Evolutionary conservation across 1,140 invertebrate genomes (phyloP).

Genomic region (Aleiodes sp.): DNA sequence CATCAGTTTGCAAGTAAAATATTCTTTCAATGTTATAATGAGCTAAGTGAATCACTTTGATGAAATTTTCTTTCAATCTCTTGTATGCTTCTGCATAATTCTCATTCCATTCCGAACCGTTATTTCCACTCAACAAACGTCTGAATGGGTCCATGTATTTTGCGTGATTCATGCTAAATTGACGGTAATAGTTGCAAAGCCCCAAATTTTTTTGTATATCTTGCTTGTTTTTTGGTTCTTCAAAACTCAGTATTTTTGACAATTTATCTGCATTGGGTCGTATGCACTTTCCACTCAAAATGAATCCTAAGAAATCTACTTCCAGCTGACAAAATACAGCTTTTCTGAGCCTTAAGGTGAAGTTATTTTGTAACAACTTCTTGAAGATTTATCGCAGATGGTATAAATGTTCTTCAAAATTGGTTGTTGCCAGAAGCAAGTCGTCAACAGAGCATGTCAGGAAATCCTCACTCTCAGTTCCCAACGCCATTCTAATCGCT

Average conservation of each 20-base stretch:
- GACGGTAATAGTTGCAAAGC: slow-evolving; percentile 7
- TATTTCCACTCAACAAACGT: background rate
- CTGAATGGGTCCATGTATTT: background rate
- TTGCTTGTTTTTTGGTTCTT: background rate
- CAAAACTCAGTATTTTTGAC: background rate
- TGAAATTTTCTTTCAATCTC: slow-evolving; percentile 8
- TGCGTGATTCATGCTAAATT: background rate
- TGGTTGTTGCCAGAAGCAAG: background rate
- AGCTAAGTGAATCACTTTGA: background rate
- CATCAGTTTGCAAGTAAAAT: slow-evolving; percentile 8
- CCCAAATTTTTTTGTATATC: background rate
- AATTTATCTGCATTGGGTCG: background rate
- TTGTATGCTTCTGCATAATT: background rate
- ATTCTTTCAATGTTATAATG: background rate
- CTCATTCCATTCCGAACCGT: background rate
- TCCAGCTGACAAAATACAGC: background rate
- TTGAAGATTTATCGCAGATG: background rate
- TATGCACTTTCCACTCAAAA: background rate
- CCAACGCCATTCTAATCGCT: background rate
- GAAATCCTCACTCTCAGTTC: background rate
- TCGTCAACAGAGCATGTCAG: slow-evolving; percentile 15
- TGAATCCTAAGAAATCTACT: background rate
- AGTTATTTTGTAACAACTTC: background rate
- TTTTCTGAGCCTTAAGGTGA: background rate
- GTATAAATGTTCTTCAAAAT: slow-evolving; percentile 13